phyloP scores from a whole-genome alignment of 92 coral and sea anemone genomes.

The Pocillopora grandis region DNA sequence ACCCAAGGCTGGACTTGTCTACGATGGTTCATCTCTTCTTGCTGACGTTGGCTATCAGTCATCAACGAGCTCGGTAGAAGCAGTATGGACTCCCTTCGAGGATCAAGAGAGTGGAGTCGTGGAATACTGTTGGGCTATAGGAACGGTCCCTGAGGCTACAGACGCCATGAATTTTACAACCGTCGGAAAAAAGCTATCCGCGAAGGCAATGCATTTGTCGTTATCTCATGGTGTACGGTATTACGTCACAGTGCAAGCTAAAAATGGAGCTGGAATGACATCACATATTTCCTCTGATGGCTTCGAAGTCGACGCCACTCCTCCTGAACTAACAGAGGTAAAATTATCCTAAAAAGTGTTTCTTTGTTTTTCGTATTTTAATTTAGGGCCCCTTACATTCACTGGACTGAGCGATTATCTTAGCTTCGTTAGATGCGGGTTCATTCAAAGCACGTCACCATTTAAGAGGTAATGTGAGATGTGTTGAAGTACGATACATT shows the following conservation, averaged over 20 bases:
- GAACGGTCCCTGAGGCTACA: slow-evolving; percentile 69
- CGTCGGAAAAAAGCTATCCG: slow-evolving; percentile 57
- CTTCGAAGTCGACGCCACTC: slow-evolving; percentile 72
- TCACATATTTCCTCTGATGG: slow-evolving; percentile 79
- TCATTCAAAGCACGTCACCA: too few species aligned
- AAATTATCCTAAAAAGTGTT: neutral
- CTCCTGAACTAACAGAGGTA: slow-evolving; percentile 68
- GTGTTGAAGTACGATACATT: too few species aligned
- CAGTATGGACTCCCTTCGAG: slow-evolving; percentile 63
- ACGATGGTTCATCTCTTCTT: slow-evolving; percentile 53
- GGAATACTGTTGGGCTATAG: slow-evolving; percentile 84
- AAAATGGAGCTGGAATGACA: slow-evolving; percentile 70
- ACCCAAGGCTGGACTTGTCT: slow-evolving; percentile 49
- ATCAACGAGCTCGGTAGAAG: slow-evolving; percentile 35
- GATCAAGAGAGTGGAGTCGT: slow-evolving; percentile 79
- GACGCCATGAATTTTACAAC: slow-evolving; percentile 56
- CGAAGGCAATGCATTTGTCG: slow-evolving; percentile 49
- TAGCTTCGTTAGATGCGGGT: too few species aligned
- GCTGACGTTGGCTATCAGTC: slow-evolving; percentile 52
- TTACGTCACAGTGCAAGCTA: slow-evolving; percentile 80
- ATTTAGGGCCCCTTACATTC: too few species aligned
- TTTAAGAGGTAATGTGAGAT: too few species aligned
- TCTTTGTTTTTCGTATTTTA: too few species aligned
- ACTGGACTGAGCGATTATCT: too few species aligned
- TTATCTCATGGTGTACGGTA: slow-evolving; percentile 64